phyloP scores from a whole-genome alignment of 2,113 vertebrate species.

The Lathamus discolor region DNA sequence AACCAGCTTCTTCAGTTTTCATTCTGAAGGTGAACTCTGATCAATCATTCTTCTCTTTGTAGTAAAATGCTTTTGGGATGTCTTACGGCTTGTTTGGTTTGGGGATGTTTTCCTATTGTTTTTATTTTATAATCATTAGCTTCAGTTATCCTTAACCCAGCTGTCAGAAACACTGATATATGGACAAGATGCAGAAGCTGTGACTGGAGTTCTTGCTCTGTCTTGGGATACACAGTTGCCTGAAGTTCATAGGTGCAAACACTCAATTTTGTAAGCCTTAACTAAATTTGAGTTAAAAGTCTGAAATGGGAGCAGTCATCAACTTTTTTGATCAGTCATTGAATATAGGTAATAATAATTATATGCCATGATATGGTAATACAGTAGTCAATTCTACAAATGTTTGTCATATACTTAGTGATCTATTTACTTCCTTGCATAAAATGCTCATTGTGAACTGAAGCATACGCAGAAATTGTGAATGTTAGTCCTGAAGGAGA shows the following conservation, averaged over 20 bases:
- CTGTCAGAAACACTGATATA: background rate
- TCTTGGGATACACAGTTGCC: background rate
- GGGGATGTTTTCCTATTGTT: fast-evolving
- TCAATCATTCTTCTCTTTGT: background rate
- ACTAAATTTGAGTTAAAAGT: background rate
- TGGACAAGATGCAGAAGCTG: background rate
- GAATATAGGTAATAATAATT: background rate
- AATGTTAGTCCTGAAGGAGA: background rate
- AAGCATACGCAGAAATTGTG: background rate
- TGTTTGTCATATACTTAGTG: background rate
- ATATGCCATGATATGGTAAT: background rate
- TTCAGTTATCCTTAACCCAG: background rate
- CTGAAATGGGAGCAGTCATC: background rate
- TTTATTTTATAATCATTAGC: background rate
- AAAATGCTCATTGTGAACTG: background rate
- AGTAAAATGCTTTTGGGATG: background rate
- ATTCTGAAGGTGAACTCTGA: background rate
- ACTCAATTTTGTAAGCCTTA: background rate
- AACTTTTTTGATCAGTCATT: background rate
- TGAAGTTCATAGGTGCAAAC: background rate
- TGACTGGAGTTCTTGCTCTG: background rate
- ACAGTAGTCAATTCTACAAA: background rate
- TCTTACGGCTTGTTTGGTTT: background rate
- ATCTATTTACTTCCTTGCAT: background rate
- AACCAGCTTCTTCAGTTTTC: background rate